A percentile compares a stretch with the other conserved stretches of the same genome.
These are phyloP conservation scores for Alligator sinensis DNA, from an alignment of 2,113 vertebrate species.

Conservation along the genomic window DNA sequence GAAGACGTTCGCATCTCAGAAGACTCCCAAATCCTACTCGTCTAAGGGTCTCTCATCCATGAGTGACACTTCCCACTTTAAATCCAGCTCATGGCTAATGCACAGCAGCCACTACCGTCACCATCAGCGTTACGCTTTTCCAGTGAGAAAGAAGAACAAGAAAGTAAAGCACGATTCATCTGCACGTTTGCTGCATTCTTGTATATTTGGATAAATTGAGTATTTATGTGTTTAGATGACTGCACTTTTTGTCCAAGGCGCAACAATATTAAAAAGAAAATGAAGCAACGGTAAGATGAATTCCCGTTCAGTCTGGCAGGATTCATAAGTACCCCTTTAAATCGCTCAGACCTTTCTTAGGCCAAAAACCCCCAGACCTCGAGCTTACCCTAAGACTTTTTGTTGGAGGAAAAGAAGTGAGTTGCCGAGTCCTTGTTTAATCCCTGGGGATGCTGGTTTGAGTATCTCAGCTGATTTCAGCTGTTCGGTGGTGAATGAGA, in stretches of 20 bases:
- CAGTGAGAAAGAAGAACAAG: neutral
- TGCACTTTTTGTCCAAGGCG: neutral
- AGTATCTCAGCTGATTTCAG: neutral
- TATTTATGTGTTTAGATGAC: neutral
- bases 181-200: neutral
- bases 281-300: too few relatives aligned
- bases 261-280: neutral
- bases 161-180: neutral
- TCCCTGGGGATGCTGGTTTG: neutral
- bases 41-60: fast-evolving
- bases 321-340: neutral
- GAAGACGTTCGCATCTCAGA: too few relatives aligned
- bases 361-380: too few relatives aligned
- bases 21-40: neutral
- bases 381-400: too few relatives aligned
- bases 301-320: neutral
- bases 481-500: neutral
- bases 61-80: neutral
- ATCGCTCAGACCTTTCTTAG: too few relatives aligned
- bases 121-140: neutral
- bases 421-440: neutral
- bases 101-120: too few relatives aligned
- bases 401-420: neutral
- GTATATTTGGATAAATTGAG: neutral
- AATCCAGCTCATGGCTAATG: neutral